Evolutionary conservation across 2,113 vertebrate genomes (phyloP).

Genomic region (Trematocara variabile): DNA sequence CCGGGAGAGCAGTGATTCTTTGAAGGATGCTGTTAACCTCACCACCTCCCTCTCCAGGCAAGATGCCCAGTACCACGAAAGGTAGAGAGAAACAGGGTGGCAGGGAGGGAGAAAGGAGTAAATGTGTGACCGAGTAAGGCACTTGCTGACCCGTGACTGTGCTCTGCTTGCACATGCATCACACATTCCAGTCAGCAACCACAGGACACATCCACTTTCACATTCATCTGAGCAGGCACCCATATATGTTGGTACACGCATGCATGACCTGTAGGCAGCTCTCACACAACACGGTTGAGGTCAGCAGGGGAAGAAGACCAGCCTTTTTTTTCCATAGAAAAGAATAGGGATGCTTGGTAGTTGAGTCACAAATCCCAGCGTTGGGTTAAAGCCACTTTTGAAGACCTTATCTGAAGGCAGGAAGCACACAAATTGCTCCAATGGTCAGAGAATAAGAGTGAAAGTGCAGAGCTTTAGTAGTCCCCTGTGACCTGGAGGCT

Average conservation of each 20-base stretch:
- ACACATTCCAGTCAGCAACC: conserved; percentile 44
- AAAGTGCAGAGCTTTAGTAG: conserved; percentile 15
- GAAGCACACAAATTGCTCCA: conserved; percentile 19
- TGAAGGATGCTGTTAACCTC: conserved; percentile 9
- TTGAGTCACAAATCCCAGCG: conserved; percentile 3
- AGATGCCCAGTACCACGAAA: conserved; percentile 8
- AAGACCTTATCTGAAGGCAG: conserved; percentile 30
- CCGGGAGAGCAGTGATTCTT: background rate
- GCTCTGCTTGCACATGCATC: conserved; percentile 9
- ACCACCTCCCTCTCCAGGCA: background rate
- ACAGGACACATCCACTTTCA: conserved; percentile 26
- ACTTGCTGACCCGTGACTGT: conserved; percentile 33
- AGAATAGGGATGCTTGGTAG: background rate
- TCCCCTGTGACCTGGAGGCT: conserved; percentile 23
- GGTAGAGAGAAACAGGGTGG: background rate
- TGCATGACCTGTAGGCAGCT: background rate
- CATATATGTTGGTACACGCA: background rate
- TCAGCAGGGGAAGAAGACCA: background rate
- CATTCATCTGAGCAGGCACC: background rate
- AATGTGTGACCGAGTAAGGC: background rate
- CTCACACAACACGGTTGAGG: background rate
- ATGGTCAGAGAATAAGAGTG: conserved; percentile 4
- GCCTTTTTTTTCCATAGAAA: background rate
- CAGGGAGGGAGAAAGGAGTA: background rate
- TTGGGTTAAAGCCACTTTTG: conserved; percentile 23